Evolutionary conservation across 2,113 vertebrate genomes (phyloP).

Genomic region (Pseudopodoces humilis): DNA sequence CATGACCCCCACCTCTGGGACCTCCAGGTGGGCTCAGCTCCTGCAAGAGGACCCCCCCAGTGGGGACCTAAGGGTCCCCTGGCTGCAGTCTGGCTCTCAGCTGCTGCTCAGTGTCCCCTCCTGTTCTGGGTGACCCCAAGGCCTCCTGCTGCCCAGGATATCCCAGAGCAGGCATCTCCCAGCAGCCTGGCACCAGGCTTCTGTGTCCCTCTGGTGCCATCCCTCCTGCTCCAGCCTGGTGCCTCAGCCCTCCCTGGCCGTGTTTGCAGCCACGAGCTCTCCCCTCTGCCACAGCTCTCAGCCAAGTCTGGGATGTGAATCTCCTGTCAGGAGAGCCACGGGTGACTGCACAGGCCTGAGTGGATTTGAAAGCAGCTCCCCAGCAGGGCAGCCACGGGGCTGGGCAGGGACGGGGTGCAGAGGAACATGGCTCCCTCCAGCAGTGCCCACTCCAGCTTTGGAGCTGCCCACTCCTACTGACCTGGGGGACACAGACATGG

Average conservation of each 20-base stretch:
- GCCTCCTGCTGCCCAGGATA: neutral
- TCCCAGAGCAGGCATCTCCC: neutral
- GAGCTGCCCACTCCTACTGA: neutral
- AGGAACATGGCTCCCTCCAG: rapidly evolving
- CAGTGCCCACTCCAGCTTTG: neutral
- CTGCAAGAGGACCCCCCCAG: neutral
- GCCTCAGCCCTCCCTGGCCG: neutral
- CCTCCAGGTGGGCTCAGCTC: neutral
- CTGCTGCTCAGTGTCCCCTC: neutral
- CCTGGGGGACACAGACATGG: neutral
- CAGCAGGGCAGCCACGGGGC: neutral
- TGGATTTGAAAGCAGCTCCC: neutral
- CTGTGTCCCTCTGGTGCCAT: neutral
- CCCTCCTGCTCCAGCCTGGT: neutral
- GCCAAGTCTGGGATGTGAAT: neutral
- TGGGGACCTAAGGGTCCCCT: neutral
- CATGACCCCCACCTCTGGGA: neutral
- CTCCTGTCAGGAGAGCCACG: neutral
- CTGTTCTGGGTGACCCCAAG: neutral
- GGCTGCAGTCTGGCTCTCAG: neutral
- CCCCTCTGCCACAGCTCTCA: neutral
- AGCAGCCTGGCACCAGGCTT: neutral
- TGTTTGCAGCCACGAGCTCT: neutral
- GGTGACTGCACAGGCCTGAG: neutral
- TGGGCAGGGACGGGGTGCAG: rapidly evolving